Percentiles rank a stretch among this genome's conserved stretches.
phyloP scores from a whole-genome alignment of 2,113 vertebrate species.

The Chaetura pelagica region DNA sequence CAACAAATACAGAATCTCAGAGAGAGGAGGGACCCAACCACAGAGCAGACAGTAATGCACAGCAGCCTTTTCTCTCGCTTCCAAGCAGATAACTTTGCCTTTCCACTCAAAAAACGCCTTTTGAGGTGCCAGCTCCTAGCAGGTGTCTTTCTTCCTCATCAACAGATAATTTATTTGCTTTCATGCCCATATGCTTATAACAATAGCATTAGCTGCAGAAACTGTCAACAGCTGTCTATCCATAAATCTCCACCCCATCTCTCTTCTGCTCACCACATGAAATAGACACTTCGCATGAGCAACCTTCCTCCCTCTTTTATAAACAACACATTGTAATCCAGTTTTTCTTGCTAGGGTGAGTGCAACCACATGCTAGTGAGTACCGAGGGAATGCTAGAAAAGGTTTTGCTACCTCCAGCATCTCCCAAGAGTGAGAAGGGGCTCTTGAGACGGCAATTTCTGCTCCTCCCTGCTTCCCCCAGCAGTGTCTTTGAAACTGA shows the following conservation, averaged over 20 bases:
- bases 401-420: background rate
- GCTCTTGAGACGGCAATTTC: background rate
- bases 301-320: background rate
- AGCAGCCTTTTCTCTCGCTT: background rate
- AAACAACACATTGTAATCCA: background rate
- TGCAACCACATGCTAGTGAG: background rate
- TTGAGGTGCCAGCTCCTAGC: background rate
- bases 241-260: background rate
- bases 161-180: background rate
- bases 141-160: conserved; percentile 10
- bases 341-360: conserved; percentile 47
- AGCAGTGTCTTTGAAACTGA: background rate
- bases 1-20: background rate
- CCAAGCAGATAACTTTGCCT: background rate
- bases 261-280: conserved; percentile 4
- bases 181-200: background rate
- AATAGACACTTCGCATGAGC: background rate
- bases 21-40: background rate
- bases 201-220: conserved; percentile 8
- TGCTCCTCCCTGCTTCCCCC: background rate
- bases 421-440: background rate
- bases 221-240: background rate
- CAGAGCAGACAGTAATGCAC: background rate
- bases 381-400: background rate
- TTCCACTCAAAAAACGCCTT: background rate